phyloP scores from a whole-genome alignment of 2,888 invertebrate species.

The Nebria salina region DNA sequence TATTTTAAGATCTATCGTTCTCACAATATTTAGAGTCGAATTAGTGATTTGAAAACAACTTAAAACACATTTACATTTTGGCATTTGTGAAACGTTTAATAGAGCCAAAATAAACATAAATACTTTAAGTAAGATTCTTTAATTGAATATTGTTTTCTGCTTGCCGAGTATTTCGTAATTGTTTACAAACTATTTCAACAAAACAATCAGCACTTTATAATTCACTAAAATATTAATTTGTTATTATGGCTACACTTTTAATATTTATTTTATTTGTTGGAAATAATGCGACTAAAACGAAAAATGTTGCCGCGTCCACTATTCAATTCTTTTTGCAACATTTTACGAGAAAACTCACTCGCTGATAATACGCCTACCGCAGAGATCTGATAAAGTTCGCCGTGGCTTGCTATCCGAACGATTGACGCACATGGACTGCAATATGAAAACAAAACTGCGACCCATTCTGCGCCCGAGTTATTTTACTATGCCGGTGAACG shows the following conservation, averaged over 20 bases:
- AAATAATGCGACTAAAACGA: neutral
- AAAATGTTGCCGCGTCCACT: neutral
- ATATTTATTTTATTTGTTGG: too few relatives aligned
- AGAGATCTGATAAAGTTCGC: neutral
- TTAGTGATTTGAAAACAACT: too few relatives aligned
- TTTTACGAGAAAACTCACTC: neutral
- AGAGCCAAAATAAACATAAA: neutral
- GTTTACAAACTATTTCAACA: too few relatives aligned
- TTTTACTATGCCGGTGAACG: constrained; percentile 7
- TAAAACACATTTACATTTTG: neutral
- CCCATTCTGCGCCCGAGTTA: constrained; percentile 12
- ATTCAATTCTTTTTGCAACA: neutral
- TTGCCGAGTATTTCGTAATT: too few relatives aligned
- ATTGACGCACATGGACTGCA: constrained; percentile 7
- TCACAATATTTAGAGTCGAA: neutral
- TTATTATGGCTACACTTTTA: too few relatives aligned
- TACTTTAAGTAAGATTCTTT: too few relatives aligned
- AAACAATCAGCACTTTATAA: too few relatives aligned
- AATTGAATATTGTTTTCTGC: too few relatives aligned
- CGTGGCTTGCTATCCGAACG: neutral
- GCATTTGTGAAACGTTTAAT: neutral
- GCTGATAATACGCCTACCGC: neutral
- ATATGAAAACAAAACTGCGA: constrained; percentile 22
- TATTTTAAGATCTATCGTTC: neutral
- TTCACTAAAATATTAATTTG: too few relatives aligned